A percentile compares a stretch with the other conserved stretches of the same genome.
These are phyloP conservation scores for Remorina albescens DNA, from an alignment of 2,797 vertebrate species.

Conservation along the genomic window DNA sequence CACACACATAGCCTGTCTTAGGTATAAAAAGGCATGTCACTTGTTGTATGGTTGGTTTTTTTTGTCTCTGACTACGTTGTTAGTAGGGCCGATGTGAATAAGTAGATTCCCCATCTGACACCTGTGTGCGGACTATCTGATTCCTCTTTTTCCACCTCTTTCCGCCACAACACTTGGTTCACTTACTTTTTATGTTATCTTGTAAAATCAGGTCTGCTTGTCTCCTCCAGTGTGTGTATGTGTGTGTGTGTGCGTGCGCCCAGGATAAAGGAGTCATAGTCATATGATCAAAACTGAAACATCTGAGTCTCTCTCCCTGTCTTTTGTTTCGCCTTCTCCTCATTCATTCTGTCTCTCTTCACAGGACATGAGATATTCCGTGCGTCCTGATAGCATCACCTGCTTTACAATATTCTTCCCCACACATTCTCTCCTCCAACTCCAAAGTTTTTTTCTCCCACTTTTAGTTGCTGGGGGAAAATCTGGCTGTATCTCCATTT, in stretches of 20 bases:
- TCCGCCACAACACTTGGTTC: too few relatives aligned
- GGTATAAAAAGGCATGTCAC: too few relatives aligned
- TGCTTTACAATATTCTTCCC: conserved; percentile 37
- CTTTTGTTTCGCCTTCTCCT: conserved; percentile 8
- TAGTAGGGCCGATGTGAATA: too few relatives aligned
- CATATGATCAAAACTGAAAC: conserved; percentile 62
- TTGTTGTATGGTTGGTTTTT: too few relatives aligned
- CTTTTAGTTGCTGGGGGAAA: conserved; percentile 34
- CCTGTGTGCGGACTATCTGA: too few relatives aligned
- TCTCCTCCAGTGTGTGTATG: too few relatives aligned
- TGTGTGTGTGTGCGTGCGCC: conserved; percentile 11
- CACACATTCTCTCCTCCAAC: conserved; percentile 46
- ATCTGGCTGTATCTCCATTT: conserved; percentile 23
- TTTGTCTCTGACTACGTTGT: too few relatives aligned
- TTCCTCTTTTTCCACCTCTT: too few relatives aligned
- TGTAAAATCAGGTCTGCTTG: conserved; percentile 35
- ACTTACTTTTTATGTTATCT: conserved; percentile 24
- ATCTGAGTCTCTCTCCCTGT: conserved; percentile 37
- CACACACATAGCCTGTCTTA: too few relatives aligned
- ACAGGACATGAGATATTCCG: conserved; percentile 31
- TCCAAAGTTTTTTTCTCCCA: conserved; percentile 1
- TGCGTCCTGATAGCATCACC: conserved; percentile 50
- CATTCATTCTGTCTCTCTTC: conserved; percentile 32
- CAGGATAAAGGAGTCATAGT: conserved; percentile 46
- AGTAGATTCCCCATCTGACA: too few relatives aligned